A percentile compares a stretch with the other conserved stretches of the same genome.
These are phyloP conservation scores for Lucilia cuprina DNA, from an alignment of 1,140 invertebrate species.

Conservation along the genomic window DNA sequence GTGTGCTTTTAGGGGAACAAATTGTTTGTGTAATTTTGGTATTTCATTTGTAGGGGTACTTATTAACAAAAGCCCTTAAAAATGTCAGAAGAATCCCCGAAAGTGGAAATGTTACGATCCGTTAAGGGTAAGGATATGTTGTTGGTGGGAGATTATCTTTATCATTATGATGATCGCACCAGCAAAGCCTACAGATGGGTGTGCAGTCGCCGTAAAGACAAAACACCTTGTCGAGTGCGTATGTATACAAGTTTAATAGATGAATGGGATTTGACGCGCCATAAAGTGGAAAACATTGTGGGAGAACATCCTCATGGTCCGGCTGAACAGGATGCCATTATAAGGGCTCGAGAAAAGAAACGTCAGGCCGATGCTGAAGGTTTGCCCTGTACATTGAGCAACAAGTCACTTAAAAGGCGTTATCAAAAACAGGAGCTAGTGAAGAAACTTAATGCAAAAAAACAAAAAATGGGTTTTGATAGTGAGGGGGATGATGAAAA, in stretches of 20 bases:
- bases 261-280: conserved; percentile 45
- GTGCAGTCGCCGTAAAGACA: conserved; percentile 56
- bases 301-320: conserved; percentile 51
- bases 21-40: not conserved
- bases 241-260: conserved; percentile 53
- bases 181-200: conserved; percentile 56
- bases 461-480: not conserved
- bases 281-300: conserved; percentile 49
- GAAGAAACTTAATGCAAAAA: not conserved
- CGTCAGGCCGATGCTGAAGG: conserved; percentile 49
- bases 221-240: conserved; percentile 53
- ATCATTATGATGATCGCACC: conserved; percentile 56
- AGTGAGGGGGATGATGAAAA: not conserved
- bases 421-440: not conserved
- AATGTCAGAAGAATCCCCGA: conserved; percentile 40
- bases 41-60: not conserved
- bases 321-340: conserved; percentile 52
- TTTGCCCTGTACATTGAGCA: conserved; percentile 44
- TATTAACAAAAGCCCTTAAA: not conserved
- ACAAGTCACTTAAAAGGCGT: conserved; percentile 20
- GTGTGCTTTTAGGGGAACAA: not conserved
- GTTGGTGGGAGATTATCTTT: conserved; percentile 54
- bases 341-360: conserved; percentile 56
- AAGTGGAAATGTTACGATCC: conserved; percentile 56
- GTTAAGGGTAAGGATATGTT: conserved; percentile 58